Base-by-base conservation (phyloP, 2,113 vertebrate genomes). In the Athene cunicularia region DNA sequence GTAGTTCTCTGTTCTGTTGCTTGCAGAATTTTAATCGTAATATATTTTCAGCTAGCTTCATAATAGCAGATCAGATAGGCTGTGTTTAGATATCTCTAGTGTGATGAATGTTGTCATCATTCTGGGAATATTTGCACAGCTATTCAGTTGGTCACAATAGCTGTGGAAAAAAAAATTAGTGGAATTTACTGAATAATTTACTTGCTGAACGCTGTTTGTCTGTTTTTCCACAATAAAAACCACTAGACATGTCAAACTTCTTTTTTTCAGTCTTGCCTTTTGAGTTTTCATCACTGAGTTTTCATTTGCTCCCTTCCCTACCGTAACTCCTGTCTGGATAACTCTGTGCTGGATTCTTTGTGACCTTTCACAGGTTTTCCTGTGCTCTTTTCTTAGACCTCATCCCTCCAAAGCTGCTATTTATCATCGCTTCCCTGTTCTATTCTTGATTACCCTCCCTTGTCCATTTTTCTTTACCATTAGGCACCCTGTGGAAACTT, bases 91-190 rank as follows among this genome's bases (percentile, higher is more conserved):
- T 84, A 81, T 66, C 66, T 93, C 18, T 33, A 77, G 73, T 22
- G 70, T 87, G 74, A 88, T 93, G 59, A 77, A 93, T 91, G 90
- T 87, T 96, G 90, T 95, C 96, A 96, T 95, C 94, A 3, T 95
- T 77, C 81, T 87, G 94, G 66, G 60, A 95, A 33, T 91, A 94
- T 94, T 95, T 96, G 90, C 52, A 55, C 77, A 91, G 87, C 89
- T 91, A 94, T 93, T 94, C 77, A 95, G 18, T 80, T 86, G 59
- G 71, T 94, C 85, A 96, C 93, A 96, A 95, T 96, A 91, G 77
- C 93, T 80, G 87, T 66, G 81, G 88, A 5, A 58, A 92, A 93
- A 95, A 89, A 81, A 92, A 74, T 15, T 45, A 88, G 83, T 74
- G 74, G 77, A 72, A 94, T 92, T 95, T 82, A 95, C 74, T 71